Conservation (phyloP, 2,113 vertebrate genomes). For the Mormyrus iriodes region DNA sequence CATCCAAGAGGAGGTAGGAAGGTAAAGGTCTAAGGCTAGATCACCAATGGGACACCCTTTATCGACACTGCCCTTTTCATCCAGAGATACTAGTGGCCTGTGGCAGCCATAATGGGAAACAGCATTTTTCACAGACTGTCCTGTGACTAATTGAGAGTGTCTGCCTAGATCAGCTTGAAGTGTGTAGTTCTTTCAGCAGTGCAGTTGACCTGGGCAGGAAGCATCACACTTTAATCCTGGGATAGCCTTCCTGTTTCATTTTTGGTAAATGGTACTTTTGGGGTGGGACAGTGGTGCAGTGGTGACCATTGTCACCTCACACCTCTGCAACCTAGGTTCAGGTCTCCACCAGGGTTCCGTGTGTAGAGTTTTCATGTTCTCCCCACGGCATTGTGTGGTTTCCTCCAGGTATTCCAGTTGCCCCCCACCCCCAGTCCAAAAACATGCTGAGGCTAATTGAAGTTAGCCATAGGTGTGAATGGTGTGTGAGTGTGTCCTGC, state of each 20-base stretch:
- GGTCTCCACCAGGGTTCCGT: background rate
- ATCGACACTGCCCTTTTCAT: background rate
- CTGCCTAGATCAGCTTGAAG: background rate
- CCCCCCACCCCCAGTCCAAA: background rate
- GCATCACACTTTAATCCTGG: background rate
- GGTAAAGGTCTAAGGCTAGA: background rate
- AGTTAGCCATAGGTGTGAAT: background rate
- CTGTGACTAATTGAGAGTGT: background rate
- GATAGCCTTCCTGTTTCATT: background rate
- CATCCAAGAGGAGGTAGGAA: background rate
- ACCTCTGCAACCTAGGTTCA: background rate
- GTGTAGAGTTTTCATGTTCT: background rate
- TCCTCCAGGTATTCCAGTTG: background rate
- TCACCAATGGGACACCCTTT: background rate
- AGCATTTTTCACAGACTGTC: background rate
- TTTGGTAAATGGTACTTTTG: background rate
- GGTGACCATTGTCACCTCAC: background rate
- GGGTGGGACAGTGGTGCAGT: background rate
- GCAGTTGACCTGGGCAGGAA: background rate
- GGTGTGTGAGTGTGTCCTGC: background rate
- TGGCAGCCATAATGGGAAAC: background rate
- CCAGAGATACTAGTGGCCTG: background rate
- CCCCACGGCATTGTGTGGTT: background rate
- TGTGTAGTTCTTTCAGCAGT: background rate
- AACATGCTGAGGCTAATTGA: background rate